These are phyloP conservation scores for Lepus americanus DNA, from an alignment of 2,113 vertebrate genomes.

Conservation along the genomic window DNA sequence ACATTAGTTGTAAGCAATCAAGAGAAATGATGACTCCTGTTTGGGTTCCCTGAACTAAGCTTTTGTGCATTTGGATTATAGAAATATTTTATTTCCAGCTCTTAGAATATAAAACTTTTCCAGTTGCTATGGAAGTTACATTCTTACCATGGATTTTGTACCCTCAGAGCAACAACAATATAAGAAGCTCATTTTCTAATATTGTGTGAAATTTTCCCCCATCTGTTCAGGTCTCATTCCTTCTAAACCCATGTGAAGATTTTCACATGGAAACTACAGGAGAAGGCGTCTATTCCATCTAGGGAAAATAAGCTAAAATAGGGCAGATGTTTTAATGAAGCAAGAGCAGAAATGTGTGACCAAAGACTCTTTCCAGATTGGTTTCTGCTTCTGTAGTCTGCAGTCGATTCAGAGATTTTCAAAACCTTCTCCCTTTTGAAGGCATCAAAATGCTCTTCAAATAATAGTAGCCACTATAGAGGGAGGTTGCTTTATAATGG, in stretches of 20 bases:
- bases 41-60: not conserved
- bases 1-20: not conserved
- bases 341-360: slow-evolving; percentile 60
- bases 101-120: slow-evolving; percentile 2
- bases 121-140: not conserved
- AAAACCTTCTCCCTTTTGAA: slow-evolving; percentile 10
- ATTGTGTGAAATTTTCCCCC: not conserved
- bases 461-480: not conserved
- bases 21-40: not conserved
- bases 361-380: slow-evolving; percentile 70
- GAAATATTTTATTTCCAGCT: not conserved
- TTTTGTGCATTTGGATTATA: not conserved
- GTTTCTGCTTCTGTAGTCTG: slow-evolving; percentile 42
- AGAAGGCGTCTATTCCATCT: not conserved
- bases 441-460: slow-evolving; percentile 45
- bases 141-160: not conserved
- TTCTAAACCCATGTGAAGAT: not conserved
- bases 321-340: not conserved
- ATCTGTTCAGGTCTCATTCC: not conserved
- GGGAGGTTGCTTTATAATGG: slow-evolving; percentile 23
- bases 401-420: slow-evolving; percentile 24
- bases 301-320: slow-evolving; percentile 24
- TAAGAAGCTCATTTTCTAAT: not conserved
- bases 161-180: not conserved
- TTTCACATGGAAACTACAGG: not conserved